Percentiles rank a stretch among this genome's conserved stretches.
phyloP scores from a whole-genome alignment of 2,888 invertebrate species.

The Entomobrya proxima region DNA sequence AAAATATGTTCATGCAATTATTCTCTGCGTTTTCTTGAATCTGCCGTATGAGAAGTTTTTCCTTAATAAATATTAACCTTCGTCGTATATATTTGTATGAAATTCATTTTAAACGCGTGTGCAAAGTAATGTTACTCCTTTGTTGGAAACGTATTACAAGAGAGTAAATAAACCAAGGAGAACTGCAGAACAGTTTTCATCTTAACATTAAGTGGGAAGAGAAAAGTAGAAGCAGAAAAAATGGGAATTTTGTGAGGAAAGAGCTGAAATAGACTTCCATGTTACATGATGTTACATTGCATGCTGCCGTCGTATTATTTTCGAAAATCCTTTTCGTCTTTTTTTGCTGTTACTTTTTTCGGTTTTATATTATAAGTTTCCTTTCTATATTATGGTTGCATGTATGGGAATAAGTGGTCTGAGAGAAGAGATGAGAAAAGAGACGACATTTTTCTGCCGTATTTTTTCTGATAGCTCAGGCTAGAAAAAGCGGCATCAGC shows the following conservation, averaged over 20 bases:
- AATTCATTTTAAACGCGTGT: conserved; percentile 24
- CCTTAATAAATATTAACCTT: not conserved
- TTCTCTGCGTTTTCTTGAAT: conserved; percentile 38
- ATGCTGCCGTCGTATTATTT: conserved; percentile 60
- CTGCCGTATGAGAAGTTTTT: not conserved
- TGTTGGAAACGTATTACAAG: conserved; percentile 13
- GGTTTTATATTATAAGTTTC: conserved; percentile 20
- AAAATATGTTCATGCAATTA: conserved; percentile 33
- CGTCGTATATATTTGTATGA: not conserved
- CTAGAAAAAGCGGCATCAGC: conserved; percentile 63
- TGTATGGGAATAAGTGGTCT: conserved; percentile 43
- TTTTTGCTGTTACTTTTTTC: conserved; percentile 37
- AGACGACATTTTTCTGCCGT: conserved; percentile 67
- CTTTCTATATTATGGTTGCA: conserved; percentile 42
- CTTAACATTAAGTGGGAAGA: not conserved
- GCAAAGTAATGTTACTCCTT: not conserved
- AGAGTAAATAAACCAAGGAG: conserved; percentile 45
- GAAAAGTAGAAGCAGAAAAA: conserved; percentile 28
- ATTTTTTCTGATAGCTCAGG: conserved; percentile 66
- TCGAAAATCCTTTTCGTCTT: conserved; percentile 53
- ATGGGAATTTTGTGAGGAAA: conserved; percentile 45
- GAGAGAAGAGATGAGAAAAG: conserved; percentile 58
- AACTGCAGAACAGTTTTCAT: conserved; percentile 45
- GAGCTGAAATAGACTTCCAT: conserved; percentile 38
- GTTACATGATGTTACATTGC: conserved; percentile 46